Evolutionary conservation across 2,113 vertebrate species (phyloP).

Genomic region (Excalfactoria chinensis): DNA sequence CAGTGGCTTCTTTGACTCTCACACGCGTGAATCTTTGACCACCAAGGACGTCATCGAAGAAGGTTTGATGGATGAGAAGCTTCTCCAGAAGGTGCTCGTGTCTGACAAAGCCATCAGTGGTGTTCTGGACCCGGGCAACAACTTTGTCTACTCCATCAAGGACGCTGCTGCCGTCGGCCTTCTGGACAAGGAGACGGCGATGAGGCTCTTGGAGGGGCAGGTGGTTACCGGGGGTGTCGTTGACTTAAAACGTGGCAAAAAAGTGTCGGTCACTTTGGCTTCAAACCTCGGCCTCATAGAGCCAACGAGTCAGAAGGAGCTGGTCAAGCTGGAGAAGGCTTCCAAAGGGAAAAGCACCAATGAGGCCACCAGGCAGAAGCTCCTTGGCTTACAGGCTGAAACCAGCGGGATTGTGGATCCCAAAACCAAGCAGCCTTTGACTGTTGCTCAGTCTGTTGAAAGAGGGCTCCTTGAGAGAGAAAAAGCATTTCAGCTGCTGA

Average conservation of each 20-base stretch:
- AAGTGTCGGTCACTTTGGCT: conserved; percentile 91
- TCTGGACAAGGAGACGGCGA: conserved; percentile 84
- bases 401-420: conserved; percentile 89
- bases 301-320: conserved; percentile 71
- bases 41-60: conserved; percentile 87
- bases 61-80: conserved; percentile 88
- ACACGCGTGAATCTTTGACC: conserved; percentile 80
- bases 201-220: conserved; percentile 89
- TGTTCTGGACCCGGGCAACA: conserved; percentile 83
- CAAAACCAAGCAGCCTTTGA: conserved; percentile 78
- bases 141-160: conserved; percentile 80
- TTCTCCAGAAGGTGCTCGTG: conserved; percentile 86
- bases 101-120: conserved; percentile 90
- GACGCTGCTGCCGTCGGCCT: conserved; percentile 87
- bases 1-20: conserved; percentile 89
- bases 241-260: conserved; percentile 88
- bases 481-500: conserved; percentile 79
- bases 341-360: conserved; percentile 84
- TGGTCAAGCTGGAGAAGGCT: conserved; percentile 89
- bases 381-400: conserved; percentile 87
- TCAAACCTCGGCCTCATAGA: conserved; percentile 89
- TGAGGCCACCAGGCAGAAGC: conserved; percentile 74
- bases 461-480: conserved; percentile 81
- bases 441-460: conserved; percentile 81
- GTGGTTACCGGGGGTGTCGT: conserved; percentile 92